A percentile compares a stretch with the other conserved stretches of the same genome.
Conservation (phyloP, 1,140 invertebrate species). For the Saccostrea echinata region DNA sequence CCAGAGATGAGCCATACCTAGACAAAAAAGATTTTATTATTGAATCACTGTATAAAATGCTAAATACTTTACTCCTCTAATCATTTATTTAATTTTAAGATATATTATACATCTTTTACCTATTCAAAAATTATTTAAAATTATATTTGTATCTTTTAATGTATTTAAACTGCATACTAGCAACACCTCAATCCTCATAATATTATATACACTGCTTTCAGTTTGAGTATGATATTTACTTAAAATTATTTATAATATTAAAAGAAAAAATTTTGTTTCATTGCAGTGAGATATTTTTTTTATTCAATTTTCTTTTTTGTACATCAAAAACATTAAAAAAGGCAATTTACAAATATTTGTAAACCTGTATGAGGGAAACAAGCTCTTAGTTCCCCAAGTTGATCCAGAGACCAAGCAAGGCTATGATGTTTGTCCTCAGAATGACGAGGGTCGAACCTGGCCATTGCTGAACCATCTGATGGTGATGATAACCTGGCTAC, state of each 20-base stretch:
- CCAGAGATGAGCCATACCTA: constrained; percentile 14
- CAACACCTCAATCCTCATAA: background rate
- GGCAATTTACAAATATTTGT: background rate
- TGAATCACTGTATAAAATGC: background rate
- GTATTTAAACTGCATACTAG: background rate
- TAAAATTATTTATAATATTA: no score
- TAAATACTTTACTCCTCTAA: background rate
- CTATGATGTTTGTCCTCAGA: background rate
- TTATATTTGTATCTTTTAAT: background rate
- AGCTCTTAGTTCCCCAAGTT: background rate
- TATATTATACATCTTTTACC: background rate
- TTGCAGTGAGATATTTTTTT: background rate
- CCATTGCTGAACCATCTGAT: background rate
- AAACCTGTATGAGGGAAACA: constrained; percentile 11
- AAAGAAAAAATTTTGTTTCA: background rate
- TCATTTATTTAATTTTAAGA: no score
- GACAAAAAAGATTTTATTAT: background rate
- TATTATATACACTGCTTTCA: background rate
- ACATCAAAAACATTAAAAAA: background rate
- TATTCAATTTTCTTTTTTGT: background rate
- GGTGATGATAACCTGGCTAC: background rate
- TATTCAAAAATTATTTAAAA: background rate
- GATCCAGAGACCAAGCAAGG: background rate
- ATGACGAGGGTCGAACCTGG: constrained; percentile 21
- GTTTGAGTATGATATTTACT: background rate